Evolutionary conservation across 2,113 vertebrate species (phyloP).

Genomic region (zebrafish (Danio rerio)): GRCz12tu NC_133192.1:6456001-6456500

Average conservation of each 20-base stretch:
- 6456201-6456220: not conserved
- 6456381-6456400: no score
- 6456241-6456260: no score
- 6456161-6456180: not conserved
- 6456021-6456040: conserved; percentile 11
- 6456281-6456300: not conserved
- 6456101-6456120: conserved; percentile 8
- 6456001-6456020: conserved; percentile 16
- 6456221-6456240: not conserved
- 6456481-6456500: no score
- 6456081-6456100: conserved; percentile 10
- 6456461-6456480: no score
- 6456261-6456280: not conserved
- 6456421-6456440: no score
- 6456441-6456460: no score
- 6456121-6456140: not conserved
- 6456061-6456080: not conserved
- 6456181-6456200: not conserved
- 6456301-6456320: no score
- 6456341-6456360: no score
- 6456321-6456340: no score
- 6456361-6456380: no score
- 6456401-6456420: no score
- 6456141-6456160: not conserved
- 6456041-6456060: conserved; percentile 19